Conservation (phyloP, 1,140 invertebrate genomes). For the Drosophila parabipectinata region DNA sequence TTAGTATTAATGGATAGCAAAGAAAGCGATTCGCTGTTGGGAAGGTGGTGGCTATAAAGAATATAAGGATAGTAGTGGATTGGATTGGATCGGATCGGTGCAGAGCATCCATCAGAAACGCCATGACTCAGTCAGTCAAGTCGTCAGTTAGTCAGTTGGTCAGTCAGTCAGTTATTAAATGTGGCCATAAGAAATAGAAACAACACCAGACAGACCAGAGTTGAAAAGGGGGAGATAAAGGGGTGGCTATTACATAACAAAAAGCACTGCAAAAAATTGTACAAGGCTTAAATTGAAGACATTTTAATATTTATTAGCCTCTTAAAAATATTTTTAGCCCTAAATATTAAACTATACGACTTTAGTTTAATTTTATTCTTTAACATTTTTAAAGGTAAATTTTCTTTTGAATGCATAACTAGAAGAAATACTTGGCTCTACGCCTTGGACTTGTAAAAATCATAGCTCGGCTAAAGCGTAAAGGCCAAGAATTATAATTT, state of each 20-base stretch:
- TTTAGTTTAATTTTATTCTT: not conserved
- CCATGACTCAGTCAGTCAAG: slow-evolving; percentile 11
- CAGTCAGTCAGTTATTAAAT: slow-evolving; percentile 70
- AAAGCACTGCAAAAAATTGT: slow-evolving; percentile 8
- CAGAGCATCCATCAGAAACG: slow-evolving; percentile 52
- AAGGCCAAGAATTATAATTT: slow-evolving; percentile 82
- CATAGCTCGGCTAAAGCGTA: slow-evolving; percentile 68
- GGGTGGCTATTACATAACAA: slow-evolving; percentile 66
- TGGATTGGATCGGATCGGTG: slow-evolving; percentile 19
- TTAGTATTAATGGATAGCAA: slow-evolving; percentile 26
- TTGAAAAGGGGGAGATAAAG: not conserved
- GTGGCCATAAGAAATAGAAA: slow-evolving; percentile 58
- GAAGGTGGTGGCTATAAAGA: not conserved
- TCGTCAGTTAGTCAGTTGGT: slow-evolving; percentile 42
- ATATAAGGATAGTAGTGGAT: slow-evolving; percentile 8
- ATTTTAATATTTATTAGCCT: too few relatives aligned
- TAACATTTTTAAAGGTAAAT: not conserved
- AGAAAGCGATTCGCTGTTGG: slow-evolving; percentile 29
- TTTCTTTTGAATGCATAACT: not conserved
- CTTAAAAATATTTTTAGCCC: too few relatives aligned
- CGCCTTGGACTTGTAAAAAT: slow-evolving; percentile 58
- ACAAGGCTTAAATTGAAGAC: too few relatives aligned
- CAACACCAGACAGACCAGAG: slow-evolving; percentile 18
- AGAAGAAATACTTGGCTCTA: not conserved
- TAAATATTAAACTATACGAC: too few relatives aligned